These are phyloP conservation scores for Laticauda laticaudata DNA, from an alignment of 2,113 vertebrate genomes.

Conservation along the genomic window DNA sequence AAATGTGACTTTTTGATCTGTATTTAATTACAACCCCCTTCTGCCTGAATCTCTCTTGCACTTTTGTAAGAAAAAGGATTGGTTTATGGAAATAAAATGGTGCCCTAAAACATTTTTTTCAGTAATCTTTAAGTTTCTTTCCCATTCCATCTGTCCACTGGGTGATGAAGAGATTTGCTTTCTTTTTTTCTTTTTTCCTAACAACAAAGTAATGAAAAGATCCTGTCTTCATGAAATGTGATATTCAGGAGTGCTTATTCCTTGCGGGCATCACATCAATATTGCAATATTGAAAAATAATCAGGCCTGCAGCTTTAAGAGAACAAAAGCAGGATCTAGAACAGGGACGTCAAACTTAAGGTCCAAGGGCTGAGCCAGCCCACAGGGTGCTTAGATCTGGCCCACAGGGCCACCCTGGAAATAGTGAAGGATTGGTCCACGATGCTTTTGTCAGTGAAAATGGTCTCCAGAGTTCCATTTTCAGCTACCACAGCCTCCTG, in stretches of 20 bases:
- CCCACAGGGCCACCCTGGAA: no score
- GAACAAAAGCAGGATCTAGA: not conserved
- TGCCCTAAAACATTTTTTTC: conserved; percentile 17
- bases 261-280: not conserved
- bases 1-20: conserved; percentile 77
- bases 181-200: not conserved
- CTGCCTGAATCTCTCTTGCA: conserved; percentile 67
- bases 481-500: no score
- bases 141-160: conserved; percentile 36
- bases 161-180: not conserved
- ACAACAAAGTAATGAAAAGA: conserved; percentile 14
- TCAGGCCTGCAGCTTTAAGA: not conserved
- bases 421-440: no score
- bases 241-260: not conserved
- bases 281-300: not conserved
- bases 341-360: no score
- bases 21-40: conserved; percentile 71
- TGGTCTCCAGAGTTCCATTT: no score
- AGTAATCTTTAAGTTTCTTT: not conserved
- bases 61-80: conserved; percentile 52
- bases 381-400: no score
- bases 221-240: not conserved
- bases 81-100: conserved; percentile 53
- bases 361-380: no score
- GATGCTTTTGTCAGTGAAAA: no score